Base-by-base conservation (phyloP, 1,140 invertebrate genomes). In the Neoseiulus cucumeris region DNA sequence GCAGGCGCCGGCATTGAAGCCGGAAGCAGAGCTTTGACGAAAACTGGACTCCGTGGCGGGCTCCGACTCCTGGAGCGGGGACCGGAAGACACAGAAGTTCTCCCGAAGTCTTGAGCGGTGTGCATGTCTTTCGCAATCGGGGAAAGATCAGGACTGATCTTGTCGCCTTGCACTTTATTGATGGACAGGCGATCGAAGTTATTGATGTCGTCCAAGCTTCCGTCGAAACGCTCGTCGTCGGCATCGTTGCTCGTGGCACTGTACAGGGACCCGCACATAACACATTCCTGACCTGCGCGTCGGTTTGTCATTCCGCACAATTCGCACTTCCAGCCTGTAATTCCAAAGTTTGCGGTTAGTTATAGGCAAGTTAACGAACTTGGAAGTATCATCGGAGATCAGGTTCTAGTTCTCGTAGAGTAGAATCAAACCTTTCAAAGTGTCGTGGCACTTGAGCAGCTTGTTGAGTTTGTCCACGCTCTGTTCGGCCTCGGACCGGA, bases 401-500 rank as follows among this genome's bases (percentile, higher is more conserved):
- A 44, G 42, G 12, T 44, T 44, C n/a, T n/a, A 44, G n/a, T 44
- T n/a, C n/a, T n/a, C n/a, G n/a, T n/a, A n/a, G n/a, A n/a, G n/a
- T n/a, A n/a, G n/a, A 59, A n/a, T 17, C 51, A 59, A 20, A 47
- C 51, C 51, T 20, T 59, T 59, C 33, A 59, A 9, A 29, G 51
- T 59, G 22, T 59, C 51, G 25, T 59, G 51, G 51, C 51, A 29
- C 9, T 25, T 59, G 51, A 59, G 51, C 25, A 59, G 51, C 51
- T 59, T 59, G 17, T 59, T 59, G 51, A 59, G 51, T 33, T 59
- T 59, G 22, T 59, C 51, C 51, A 59, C 51, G 33, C 51, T 33
- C 22, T 59, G 51, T 17, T 59, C 51, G 33, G 51, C 33, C 22
- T 59, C 25, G 0, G 33, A 17, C 22, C 33, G 25, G 22, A 59